Base-by-base conservation (phyloP, 1,140 invertebrate genomes). In the Thaumetopoea pityocampa region DNA sequence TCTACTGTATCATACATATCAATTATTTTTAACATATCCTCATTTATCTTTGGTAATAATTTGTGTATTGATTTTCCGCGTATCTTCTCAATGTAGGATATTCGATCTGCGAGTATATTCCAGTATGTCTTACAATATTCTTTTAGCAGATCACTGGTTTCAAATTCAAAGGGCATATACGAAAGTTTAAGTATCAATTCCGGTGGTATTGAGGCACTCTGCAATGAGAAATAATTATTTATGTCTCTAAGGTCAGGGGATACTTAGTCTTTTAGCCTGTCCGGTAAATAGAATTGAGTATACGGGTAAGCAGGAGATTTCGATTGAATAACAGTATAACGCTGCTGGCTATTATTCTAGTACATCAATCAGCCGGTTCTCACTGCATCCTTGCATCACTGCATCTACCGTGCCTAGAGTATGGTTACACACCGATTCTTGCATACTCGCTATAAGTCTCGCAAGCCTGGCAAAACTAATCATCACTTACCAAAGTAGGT, bases 41-140 rank as follows among this genome's bases (percentile, higher is more conserved):
- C 72, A 0, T 28, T 49, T 6, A 81, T 8, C 38, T 70, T 76
- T 30, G 62, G 56, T 38, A 79, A 24, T 11, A 83, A 20, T 41
- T 78, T 78, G 4, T 81, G 53, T 3, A 54, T 18, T 0, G 54
- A 10, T 35, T 58, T 66, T 0, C 41, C 8, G 53, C 71, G 79
- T 3, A 80, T 34, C 24, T 51, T 71, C 28, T 76, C 74, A 8
- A 83, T 68, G 32, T 69, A 83, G 1, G 48, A 33, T 0, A 83
- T 36, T 36, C 72, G 47, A 17, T 83, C 74, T 1, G 51, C 62
- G 0, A 80, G 7, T 1, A 83, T 66, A 7, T 62, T 65, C 65
- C 70, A 80, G 17, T 81, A 83, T 0, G 71, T 79, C 40, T 79
- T 76, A 26, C 8, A 42, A 27, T 83, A 69, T n/a, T 79, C 66